Conservation (phyloP, 2,797 vertebrate species). For the Pantherophis vulpinus region DNA sequence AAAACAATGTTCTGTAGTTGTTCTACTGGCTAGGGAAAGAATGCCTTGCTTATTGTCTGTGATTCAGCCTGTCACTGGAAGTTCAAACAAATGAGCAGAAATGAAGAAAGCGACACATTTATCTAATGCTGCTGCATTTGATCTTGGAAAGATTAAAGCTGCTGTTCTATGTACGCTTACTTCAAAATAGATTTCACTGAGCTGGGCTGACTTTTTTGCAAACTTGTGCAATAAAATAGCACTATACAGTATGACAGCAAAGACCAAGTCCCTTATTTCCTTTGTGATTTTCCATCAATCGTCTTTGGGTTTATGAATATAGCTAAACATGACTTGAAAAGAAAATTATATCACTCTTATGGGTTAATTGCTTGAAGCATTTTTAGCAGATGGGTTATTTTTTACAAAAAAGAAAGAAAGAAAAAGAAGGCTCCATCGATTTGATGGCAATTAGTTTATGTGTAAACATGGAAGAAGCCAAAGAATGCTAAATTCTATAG, state of each 20-base stretch:
- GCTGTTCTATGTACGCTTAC: background rate
- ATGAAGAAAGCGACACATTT: background rate
- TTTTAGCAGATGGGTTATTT: background rate
- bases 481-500: background rate
- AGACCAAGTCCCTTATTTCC: background rate
- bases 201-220: background rate
- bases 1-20: background rate
- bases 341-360: background rate
- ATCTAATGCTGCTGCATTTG: background rate
- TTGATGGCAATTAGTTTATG: slow-evolving; percentile 7
- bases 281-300: background rate
- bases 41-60: background rate
- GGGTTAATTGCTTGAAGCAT: background rate
- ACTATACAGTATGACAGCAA: background rate
- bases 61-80: background rate
- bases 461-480: slow-evolving; percentile 15
- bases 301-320: background rate
- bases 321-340: background rate
- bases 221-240: background rate
- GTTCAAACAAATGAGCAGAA: background rate
- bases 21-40: background rate
- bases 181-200: background rate
- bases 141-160: background rate
- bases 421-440: background rate
- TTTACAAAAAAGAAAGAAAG: slow-evolving; percentile 16